phyloP scores from a whole-genome alignment of 2,113 vertebrate species.

The Pholis gunnellus region DNA sequence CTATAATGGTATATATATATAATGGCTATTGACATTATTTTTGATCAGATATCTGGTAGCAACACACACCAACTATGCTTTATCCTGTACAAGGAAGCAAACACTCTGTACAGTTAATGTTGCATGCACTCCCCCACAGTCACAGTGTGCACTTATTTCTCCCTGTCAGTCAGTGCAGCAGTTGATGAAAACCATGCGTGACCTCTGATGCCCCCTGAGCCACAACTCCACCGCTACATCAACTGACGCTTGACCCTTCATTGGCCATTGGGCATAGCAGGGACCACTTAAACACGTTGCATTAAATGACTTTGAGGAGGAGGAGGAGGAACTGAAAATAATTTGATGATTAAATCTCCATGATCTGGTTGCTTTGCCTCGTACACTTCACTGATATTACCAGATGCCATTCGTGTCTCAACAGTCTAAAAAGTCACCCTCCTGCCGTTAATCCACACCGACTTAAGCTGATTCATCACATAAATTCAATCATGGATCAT shows the following conservation, averaged over 20 bases:
- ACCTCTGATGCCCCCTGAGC: constrained; percentile 43
- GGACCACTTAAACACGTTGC: constrained; percentile 30
- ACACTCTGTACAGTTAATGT: neutral
- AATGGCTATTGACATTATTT: neutral
- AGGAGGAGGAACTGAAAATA: neutral
- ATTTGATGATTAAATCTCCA: neutral
- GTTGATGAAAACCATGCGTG: constrained; percentile 29
- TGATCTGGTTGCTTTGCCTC: neutral
- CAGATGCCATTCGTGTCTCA: neutral
- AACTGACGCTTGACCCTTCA: constrained; percentile 26
- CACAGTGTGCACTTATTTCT: neutral
- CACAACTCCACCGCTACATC: constrained; percentile 33
- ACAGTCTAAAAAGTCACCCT: neutral
- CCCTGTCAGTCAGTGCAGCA: neutral
- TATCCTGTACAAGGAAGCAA: neutral
- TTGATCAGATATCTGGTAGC: constrained; percentile 5
- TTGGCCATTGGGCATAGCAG: constrained; percentile 19
- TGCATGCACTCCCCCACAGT: neutral
- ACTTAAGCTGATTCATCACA: neutral
- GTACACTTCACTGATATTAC: neutral
- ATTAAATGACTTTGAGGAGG: constrained; percentile 36
- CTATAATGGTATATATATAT: neutral
- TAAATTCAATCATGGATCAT: neutral
- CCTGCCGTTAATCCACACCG: neutral
- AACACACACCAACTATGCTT: neutral